Evolutionary conservation across 2,797 vertebrate species (phyloP), one percentile per base, ranked within the genome.

Genomic region (Phyllotis vaccarum): DNA sequence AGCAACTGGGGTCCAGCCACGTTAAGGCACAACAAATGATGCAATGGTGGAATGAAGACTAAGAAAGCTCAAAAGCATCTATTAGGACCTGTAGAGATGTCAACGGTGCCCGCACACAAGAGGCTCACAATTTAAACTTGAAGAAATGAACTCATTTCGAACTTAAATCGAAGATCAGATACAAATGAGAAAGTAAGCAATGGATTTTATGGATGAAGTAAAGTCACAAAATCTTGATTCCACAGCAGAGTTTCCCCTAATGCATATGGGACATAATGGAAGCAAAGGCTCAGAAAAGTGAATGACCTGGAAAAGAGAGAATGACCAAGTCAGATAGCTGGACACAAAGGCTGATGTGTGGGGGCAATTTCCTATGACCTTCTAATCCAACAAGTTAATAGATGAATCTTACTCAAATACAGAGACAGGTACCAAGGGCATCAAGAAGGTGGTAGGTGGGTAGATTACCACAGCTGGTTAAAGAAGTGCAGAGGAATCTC

Each of bases 131-230:
- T 24, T 89, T 79, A 89, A 91, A 79, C 68, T 0, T 93, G 31
- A 34, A 75, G 76, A 93, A 68, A 85, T 62, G 40, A 90, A 74
- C 64, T 76, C 22, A 64, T 87, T 74, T 95, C 94, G 52, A 75
- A 90, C 80, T 86, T 54, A 85, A 74, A 60, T 83, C 60, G 90
- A 74, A 91, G 8, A n/a, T 80, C 58, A 92, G 60, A 70, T 52
- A 43, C 22, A 82, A 74, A 79, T 13, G 34, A 76, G 14, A 93
- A 81, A 78, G 54, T 11, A 43, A 94, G 90, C 43, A 24, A 43
- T 14, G n/a, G 46, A 40, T 66, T 88, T 74, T 40, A 19, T 29
- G 81, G 29, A 34, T 91, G 40, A 95, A 90, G 78, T 29, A 60
- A 86, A 86, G 37, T 37, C 62, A 37, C 40, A n/a, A 3, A 80